Conservation (phyloP, 1,140 invertebrate species). For the Ceratosolen solmsi region DNA sequence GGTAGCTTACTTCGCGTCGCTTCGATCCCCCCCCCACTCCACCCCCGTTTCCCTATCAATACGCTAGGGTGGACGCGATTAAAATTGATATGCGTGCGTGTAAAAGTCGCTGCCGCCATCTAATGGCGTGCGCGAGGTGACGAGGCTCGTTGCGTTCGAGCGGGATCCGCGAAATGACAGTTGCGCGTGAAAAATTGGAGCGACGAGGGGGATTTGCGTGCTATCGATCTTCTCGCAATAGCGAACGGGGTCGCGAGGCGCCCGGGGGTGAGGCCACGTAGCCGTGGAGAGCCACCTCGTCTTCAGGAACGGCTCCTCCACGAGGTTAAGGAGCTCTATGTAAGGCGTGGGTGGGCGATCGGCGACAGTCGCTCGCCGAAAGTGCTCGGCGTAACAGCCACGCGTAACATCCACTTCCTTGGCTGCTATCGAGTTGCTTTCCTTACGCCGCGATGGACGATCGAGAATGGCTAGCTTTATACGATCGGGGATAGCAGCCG, state of each 20-base stretch:
- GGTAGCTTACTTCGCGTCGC: no score
- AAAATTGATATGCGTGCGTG: not conserved
- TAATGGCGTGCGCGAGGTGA: not conserved
- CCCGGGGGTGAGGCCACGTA: not conserved
- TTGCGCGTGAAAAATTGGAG: constrained; percentile 9
- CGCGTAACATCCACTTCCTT: no score
- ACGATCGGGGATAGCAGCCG: not conserved
- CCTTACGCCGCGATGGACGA: not conserved
- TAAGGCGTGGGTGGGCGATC: not conserved
- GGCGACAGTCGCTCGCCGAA: not conserved
- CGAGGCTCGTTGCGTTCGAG: constrained; percentile 15
- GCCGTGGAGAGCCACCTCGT: not conserved
- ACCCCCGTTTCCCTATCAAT: no score
- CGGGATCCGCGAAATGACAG: not conserved
- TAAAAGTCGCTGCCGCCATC: constrained; percentile 33
- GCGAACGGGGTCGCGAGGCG: constrained; percentile 40
- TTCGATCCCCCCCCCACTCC: no score
- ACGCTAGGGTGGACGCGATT: no score
- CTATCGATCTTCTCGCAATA: constrained; percentile 38
- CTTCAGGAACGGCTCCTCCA: not conserved
- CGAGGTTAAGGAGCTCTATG: not conserved
- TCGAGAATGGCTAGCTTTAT: not conserved
- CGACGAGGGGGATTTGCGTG: not conserved
- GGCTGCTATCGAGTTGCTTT: no score
- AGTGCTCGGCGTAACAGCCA: no score